A percentile compares a stretch with the other conserved stretches of the same genome.
These are phyloP conservation scores for Dicrostonyx torquatus DNA, from an alignment of 2,797 vertebrate genomes.

Conservation along the genomic window DNA sequence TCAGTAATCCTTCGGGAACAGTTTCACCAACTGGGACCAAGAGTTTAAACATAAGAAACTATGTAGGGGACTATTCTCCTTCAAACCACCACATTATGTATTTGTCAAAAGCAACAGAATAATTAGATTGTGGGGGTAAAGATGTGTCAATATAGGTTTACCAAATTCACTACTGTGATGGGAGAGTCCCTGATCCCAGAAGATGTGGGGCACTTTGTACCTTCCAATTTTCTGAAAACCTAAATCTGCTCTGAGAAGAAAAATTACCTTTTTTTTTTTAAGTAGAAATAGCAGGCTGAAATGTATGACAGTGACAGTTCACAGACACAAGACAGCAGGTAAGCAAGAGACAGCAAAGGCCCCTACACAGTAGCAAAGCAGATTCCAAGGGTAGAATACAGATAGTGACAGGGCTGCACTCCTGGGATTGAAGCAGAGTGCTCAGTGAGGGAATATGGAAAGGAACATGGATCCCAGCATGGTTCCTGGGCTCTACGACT, in stretches of 20 bases:
- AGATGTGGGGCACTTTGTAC: not conserved
- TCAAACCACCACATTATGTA: not conserved
- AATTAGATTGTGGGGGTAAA: not conserved
- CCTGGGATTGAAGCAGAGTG: not conserved
- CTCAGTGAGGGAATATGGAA: accelerated
- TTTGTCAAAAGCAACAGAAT: not conserved
- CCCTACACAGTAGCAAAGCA: not conserved
- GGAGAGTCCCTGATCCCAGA: not conserved
- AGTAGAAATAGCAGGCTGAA: not conserved
- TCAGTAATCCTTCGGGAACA: not conserved
- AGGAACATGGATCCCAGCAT: accelerated
- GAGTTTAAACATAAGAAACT: not conserved
- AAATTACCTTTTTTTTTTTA: not conserved
- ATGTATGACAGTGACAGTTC: not conserved
- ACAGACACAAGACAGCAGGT: not conserved
- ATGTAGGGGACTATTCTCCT: not conserved
- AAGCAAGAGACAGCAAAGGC: not conserved
- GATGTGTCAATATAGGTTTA: not conserved
- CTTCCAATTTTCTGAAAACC: not conserved
- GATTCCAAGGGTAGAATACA: not conserved
- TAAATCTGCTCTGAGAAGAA: not conserved
- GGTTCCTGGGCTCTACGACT: not conserved
- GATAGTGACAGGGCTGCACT: not conserved
- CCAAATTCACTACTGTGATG: not conserved
- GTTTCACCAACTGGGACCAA: not conserved